Evolutionary conservation across 1,140 invertebrate genomes (phyloP).

Genomic region (Drosophila insularis): DNA sequence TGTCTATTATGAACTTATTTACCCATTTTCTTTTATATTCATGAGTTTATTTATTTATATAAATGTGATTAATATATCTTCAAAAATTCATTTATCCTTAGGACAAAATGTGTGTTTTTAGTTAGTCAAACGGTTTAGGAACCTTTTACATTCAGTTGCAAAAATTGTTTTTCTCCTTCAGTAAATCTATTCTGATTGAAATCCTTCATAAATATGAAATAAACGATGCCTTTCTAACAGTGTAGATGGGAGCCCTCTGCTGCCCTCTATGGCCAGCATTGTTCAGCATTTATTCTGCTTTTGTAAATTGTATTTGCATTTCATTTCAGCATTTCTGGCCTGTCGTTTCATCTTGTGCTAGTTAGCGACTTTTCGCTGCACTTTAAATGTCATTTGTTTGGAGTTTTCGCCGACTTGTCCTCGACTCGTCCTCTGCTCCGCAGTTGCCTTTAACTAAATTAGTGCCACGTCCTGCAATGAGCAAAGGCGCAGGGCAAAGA

Average conservation of each 20-base stretch:
- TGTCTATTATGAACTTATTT: no score
- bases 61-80: no score
- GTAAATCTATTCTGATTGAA: not conserved
- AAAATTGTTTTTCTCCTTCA: no score
- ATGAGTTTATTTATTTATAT: no score
- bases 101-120: no score
- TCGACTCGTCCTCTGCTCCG: not conserved
- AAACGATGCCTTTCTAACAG: not conserved
- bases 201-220: no score
- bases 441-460: conserved; percentile 75
- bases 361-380: conserved; percentile 79
- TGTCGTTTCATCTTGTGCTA: conserved; percentile 45
- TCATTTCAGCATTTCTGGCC: conserved; percentile 52
- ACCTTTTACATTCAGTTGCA: no score
- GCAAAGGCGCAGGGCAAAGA: not conserved
- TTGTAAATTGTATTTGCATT: conserved; percentile 79
- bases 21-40: no score
- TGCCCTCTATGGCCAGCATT: conserved; percentile 41
- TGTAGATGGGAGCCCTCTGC: not conserved
- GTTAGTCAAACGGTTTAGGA: no score
- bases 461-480: conserved; percentile 35
- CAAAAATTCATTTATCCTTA: no score
- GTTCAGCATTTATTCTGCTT: conserved; percentile 69
- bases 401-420: conserved; percentile 47
- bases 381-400: conserved; percentile 77